Conservation (phyloP, 2,797 vertebrate genomes). For the Rallus crepitans region DNA sequence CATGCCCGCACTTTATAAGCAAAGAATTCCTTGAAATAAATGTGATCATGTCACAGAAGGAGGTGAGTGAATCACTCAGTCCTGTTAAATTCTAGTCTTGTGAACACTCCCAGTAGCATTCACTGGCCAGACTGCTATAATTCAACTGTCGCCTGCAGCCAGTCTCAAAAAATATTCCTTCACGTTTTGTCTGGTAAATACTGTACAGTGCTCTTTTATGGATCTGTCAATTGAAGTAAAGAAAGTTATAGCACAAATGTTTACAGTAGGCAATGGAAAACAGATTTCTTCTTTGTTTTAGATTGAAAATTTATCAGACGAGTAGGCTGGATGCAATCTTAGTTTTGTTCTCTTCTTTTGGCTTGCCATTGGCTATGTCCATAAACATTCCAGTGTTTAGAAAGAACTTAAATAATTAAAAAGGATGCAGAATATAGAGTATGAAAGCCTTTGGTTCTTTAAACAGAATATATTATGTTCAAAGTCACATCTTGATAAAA, state of each 20-base stretch:
- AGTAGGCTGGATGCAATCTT: neutral
- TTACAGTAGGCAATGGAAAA: neutral
- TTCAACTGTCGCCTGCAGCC: neutral
- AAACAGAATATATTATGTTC: constrained; percentile 75
- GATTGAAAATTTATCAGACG: neutral
- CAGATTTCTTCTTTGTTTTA: neutral
- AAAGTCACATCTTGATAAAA: constrained; percentile 72
- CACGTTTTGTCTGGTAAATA: neutral
- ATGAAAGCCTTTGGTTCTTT: constrained; percentile 56
- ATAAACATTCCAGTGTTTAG: constrained; percentile 9
- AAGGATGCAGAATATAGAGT: constrained; percentile 28
- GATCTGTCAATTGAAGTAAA: constrained; percentile 18
- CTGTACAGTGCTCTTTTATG: neutral
- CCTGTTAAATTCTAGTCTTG: neutral
- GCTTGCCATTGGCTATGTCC: neutral
- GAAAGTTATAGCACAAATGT: neutral
- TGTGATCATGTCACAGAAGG: neutral
- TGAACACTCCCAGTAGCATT: neutral
- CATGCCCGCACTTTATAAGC: neutral
- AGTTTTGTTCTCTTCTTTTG: neutral
- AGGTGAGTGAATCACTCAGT: neutral
- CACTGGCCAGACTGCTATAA: neutral
- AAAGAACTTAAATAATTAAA: constrained; percentile 32
- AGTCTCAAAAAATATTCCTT: constrained; percentile 16
- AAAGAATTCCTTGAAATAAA: constrained; percentile 35